Evolutionary conservation across 2,113 vertebrate species (phyloP).

Genomic region (Platichthys flesus): DNA sequence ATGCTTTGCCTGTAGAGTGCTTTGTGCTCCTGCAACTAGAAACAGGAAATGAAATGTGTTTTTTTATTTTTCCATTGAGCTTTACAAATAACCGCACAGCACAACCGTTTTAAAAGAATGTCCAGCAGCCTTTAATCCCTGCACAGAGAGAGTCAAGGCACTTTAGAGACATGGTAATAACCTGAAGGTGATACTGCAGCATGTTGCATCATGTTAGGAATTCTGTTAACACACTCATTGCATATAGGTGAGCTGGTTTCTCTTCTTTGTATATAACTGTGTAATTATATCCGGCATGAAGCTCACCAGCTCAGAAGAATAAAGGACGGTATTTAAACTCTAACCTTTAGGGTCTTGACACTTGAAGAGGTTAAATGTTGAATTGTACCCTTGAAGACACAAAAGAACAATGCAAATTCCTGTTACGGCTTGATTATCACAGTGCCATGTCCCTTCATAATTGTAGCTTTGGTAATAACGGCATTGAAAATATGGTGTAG

Average conservation of each 20-base stretch:
- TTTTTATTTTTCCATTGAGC: slow-evolving; percentile 34
- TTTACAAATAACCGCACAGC: not conserved
- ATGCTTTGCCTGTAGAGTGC: too few species aligned
- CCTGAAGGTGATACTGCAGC: slow-evolving; percentile 46
- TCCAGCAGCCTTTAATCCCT: slow-evolving; percentile 25
- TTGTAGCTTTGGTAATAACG: slow-evolving; percentile 5
- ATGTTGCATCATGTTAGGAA: slow-evolving; percentile 64
- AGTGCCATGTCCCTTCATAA: not conserved
- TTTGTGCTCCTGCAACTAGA: slow-evolving; percentile 26
- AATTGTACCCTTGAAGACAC: slow-evolving; percentile 26
- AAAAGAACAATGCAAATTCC: slow-evolving; percentile 29
- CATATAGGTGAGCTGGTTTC: not conserved
- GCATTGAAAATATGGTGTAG: not conserved
- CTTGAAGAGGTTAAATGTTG: slow-evolving; percentile 34
- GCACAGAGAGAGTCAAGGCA: not conserved
- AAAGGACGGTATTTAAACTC: slow-evolving; percentile 32
- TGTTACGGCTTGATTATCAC: slow-evolving; percentile 9
- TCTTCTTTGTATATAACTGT: slow-evolving; percentile 34
- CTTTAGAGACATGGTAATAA: slow-evolving; percentile 20
- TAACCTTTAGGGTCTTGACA: slow-evolving; percentile 33
- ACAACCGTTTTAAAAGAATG: slow-evolving; percentile 23
- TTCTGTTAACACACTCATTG: slow-evolving; percentile 24
- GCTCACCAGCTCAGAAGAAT: slow-evolving; percentile 20
- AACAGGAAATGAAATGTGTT: slow-evolving; percentile 68
- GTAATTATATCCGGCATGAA: slow-evolving; percentile 54